A percentile compares a stretch with the other conserved stretches of the same genome.
Conservation (phyloP, 2,113 vertebrate genomes). For the Syrmaticus mikado region DNA sequence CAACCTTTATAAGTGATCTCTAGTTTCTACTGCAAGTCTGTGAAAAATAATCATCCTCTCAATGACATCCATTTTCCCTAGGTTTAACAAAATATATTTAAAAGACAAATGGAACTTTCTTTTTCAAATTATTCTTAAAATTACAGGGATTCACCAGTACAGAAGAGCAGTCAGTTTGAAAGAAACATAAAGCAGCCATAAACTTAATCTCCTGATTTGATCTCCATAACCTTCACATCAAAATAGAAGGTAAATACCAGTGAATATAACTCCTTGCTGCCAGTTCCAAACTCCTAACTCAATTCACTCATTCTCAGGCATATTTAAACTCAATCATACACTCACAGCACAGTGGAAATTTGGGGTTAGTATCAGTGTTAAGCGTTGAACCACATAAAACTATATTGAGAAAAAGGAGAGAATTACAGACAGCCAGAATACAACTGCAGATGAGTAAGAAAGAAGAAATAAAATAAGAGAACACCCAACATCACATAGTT, state of each 20-base stretch:
- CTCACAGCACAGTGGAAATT: neutral
- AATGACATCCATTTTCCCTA: neutral
- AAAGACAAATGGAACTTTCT: neutral
- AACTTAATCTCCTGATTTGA: neutral
- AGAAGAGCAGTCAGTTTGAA: neutral
- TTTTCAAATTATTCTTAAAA: neutral
- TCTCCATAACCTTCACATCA: neutral
- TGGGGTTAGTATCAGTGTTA: rapidly evolving
- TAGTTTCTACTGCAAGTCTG: neutral
- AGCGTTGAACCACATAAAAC: neutral
- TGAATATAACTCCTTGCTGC: neutral
- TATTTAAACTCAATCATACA: neutral
- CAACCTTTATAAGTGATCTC: neutral
- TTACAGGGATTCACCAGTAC: neutral
- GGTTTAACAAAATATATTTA: slow-evolving; percentile 9
- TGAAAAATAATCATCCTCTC: neutral
- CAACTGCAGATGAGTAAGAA: neutral
- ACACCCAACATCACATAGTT: neutral
- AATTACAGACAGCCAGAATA: neutral
- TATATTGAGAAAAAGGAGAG: neutral
- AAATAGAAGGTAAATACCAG: slow-evolving; percentile 2
- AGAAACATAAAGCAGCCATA: neutral
- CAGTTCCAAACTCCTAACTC: neutral
- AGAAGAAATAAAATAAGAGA: neutral
- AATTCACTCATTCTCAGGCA: neutral